Conservation (phyloP, 1,140 invertebrate genomes). For the Heliconius eleuchia region DNA sequence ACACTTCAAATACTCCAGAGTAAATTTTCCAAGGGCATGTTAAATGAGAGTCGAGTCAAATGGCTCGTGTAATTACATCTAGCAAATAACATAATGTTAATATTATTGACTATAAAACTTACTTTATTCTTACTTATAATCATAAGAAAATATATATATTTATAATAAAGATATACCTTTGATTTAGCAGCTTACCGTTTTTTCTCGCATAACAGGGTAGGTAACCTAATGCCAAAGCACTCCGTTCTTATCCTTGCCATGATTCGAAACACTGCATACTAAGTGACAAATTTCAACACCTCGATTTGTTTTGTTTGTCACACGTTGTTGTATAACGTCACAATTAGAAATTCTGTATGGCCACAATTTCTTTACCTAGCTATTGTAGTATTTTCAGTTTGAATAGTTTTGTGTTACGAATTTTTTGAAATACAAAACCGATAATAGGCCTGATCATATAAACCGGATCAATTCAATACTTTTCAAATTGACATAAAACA, state of each 20-base stretch:
- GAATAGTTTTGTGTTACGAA: background rate
- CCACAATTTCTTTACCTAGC: too few relatives aligned
- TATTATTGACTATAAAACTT: background rate
- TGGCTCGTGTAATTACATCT: slow-evolving; percentile 18
- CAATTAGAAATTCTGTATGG: too few relatives aligned
- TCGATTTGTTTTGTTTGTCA: too few relatives aligned
- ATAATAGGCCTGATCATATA: background rate
- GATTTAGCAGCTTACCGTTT: too few relatives aligned
- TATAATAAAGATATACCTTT: too few relatives aligned
- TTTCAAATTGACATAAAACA: background rate
- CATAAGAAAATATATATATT: background rate
- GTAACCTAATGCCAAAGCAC: too few relatives aligned
- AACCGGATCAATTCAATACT: background rate
- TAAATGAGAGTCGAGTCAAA: slow-evolving; percentile 17
- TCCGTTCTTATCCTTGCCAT: too few relatives aligned
- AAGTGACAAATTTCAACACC: too few relatives aligned
- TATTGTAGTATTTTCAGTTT: background rate
- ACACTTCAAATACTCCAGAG: slow-evolving; percentile 13
- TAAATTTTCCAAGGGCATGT: slow-evolving; percentile 16
- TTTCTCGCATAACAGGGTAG: too few relatives aligned
- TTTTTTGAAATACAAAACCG: background rate
- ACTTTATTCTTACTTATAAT: background rate
- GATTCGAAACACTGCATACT: too few relatives aligned
- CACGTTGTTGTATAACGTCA: too few relatives aligned
- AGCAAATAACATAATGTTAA: background rate